Evolutionary conservation across 2,113 vertebrate species (phyloP), one percentile per base, ranked within the genome.

Genomic region (Genyomyrus donnyi): DNA sequence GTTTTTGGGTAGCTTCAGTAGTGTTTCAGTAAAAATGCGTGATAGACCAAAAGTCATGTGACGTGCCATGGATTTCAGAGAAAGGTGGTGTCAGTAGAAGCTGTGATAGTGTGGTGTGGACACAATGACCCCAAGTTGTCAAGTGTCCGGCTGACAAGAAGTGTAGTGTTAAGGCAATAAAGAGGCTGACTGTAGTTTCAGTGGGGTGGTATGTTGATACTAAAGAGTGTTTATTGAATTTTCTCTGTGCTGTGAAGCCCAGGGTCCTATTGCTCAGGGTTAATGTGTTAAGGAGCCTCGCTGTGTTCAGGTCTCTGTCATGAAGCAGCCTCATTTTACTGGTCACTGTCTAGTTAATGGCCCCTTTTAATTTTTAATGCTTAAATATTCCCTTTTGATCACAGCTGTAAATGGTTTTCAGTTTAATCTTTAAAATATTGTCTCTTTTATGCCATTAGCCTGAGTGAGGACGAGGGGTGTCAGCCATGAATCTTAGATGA

Each of bases 381-480:
- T 95, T 95, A 95, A 97, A 96, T 97, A 96, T 97, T 97, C 95
- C 97, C 95, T 97, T 97, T 97, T 97, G 95, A 97, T 97, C 97
- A 97, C 96, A 97, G 96, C 96, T 97, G 97, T 97, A 98, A 98
- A 98, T 98, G 97, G 97, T 97, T 98, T 98, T 97, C 96, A 97
- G 96, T 98, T 99, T 97, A 98, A 98, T 98, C 97, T 98, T 99
- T 98, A 97, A 98, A 99, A 97, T 96, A 97, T 97, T 97, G 96
- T 98, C 96, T 98, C 95, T 96, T 95, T 97, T 96, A 95, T 97
- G 96, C 96, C 96, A 97, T 98, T 97, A 98, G 96, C 96, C 95
- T 96, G 96, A 96, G 94, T 95, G 92, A 88, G 96, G 92, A 66
- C 0, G 94, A 92, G 96, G 95, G 93, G 95, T 96, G 94, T 95